These are phyloP conservation scores for Pteropus alecto DNA, from an alignment of 2,113 vertebrate genomes.

Conservation along the genomic window DNA sequence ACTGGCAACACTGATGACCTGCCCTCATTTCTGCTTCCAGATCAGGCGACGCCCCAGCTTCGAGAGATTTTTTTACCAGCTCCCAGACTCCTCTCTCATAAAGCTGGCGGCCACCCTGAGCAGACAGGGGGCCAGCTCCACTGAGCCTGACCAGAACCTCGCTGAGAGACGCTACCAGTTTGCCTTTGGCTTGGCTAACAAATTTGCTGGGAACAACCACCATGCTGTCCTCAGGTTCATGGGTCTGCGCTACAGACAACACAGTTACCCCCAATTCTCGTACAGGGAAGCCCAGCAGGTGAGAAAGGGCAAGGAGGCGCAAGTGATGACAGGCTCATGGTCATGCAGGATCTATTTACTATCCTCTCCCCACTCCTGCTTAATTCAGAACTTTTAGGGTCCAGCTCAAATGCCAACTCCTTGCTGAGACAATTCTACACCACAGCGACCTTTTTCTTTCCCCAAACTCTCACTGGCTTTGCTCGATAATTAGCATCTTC, in stretches of 20 bases:
- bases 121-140: slow-evolving; percentile 63
- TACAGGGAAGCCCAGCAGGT: slow-evolving; percentile 76
- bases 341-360: neutral
- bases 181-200: slow-evolving; percentile 86
- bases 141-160: neutral
- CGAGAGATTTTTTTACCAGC: slow-evolving; percentile 81
- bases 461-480: neutral
- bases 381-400: neutral
- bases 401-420: neutral
- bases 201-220: slow-evolving; percentile 81
- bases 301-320: neutral
- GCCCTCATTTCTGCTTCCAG: slow-evolving; percentile 67
- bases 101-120: slow-evolving; percentile 86
- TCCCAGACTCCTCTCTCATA: slow-evolving; percentile 90
- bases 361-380: neutral
- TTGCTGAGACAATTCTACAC: neutral
- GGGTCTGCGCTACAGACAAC: slow-evolving; percentile 86
- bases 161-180: slow-evolving; percentile 87
- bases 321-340: neutral
- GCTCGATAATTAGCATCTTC: neutral
- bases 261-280: slow-evolving; percentile 81
- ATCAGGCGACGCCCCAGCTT: slow-evolving; percentile 84
- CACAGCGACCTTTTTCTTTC: rapidly evolving
- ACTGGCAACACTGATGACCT: rapidly evolving
- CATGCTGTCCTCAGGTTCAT: slow-evolving; percentile 87